Percentiles rank a stretch among this genome's conserved stretches.
These are phyloP conservation scores for Reticulitermes speratus DNA, from an alignment of 1,140 invertebrate species.

Conservation along the genomic window DNA sequence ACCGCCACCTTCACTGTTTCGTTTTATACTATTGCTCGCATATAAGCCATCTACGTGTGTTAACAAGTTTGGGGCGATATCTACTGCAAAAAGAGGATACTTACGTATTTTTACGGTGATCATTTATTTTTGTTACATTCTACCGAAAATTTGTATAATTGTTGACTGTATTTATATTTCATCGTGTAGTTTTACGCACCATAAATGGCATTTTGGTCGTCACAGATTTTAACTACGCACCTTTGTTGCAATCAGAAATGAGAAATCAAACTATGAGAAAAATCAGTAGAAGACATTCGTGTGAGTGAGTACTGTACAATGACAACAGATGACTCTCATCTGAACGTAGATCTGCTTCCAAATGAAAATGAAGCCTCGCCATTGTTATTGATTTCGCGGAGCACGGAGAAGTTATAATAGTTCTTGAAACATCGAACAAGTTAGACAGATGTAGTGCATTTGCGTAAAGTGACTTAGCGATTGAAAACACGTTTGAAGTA, in stretches of 20 bases:
- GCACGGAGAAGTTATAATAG: neutral
- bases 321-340: neutral
- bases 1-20: neutral
- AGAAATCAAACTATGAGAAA: neutral
- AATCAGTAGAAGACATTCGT: neutral
- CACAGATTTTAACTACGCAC: no score
- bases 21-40: neutral
- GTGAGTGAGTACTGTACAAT: neutral
- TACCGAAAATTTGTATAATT: no score
- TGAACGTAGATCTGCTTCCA: neutral
- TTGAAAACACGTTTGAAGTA: neutral
- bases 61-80: neutral
- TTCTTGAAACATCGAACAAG: neutral
- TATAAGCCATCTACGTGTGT: neutral
- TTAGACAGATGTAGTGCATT: neutral
- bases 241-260: no score
- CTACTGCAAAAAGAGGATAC: neutral
- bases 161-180: no score
- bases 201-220: no score
- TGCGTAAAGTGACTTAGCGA: neutral
- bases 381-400: neutral
- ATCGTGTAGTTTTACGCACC: no score
- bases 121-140: neutral
- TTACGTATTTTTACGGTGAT: neutral
- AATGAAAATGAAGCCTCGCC: neutral